Percentiles rank a stretch among this genome's conserved stretches.
Conservation (phyloP, 1,140 invertebrate species). For the Apis mellifera region Amel_HAv3.1 CM009931.2:3562001-3562500, state of each 20-base stretch:
- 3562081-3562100: neutral
- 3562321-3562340: neutral
- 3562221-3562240: constrained; percentile 71
- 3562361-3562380: neutral
- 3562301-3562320: constrained; percentile 58
- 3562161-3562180: constrained; percentile 70
- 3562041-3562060: neutral
- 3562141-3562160: constrained; percentile 72
- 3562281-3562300: constrained; percentile 73
- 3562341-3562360: neutral
- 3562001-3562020: neutral
- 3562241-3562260: constrained; percentile 66
- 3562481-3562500: too few relatives aligned
- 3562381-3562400: neutral
- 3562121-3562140: constrained; percentile 59
- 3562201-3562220: constrained; percentile 75
- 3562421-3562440: neutral
- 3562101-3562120: too few relatives aligned
- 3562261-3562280: constrained; percentile 64
- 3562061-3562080: neutral
- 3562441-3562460: too few relatives aligned
- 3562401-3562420: neutral
- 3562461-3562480: too few relatives aligned
- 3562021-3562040: too few relatives aligned
- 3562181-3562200: constrained; percentile 75